Evolutionary conservation across 1,140 invertebrate species (phyloP).

Genomic region (Scaptomyza graminum): DNA sequence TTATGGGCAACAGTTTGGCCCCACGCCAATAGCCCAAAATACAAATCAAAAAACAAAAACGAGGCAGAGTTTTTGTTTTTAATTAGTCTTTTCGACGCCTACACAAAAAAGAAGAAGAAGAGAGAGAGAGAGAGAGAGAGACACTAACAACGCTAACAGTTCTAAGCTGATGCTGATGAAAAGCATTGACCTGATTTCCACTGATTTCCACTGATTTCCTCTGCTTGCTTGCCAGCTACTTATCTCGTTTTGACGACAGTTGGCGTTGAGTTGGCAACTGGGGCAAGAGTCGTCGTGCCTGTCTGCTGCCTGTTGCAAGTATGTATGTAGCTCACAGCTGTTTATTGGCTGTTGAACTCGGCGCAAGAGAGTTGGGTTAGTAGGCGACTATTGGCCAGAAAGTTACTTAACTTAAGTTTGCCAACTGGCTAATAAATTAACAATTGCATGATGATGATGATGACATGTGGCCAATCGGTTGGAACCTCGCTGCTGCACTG

Average conservation of each 20-base stretch:
- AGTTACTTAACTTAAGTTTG: conserved; percentile 9
- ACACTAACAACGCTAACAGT: conserved; percentile 36
- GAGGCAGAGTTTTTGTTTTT: conserved; percentile 23
- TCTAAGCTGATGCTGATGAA: conserved; percentile 21
- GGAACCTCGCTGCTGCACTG: conserved; percentile 7
- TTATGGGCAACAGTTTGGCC: conserved; percentile 21
- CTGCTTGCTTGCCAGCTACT: neutral
- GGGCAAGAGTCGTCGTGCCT: conserved; percentile 21
- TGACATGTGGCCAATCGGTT: conserved; percentile 28
- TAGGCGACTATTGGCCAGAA: conserved; percentile 19
- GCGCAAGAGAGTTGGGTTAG: conserved; percentile 8
- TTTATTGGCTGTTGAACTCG: too few species aligned
- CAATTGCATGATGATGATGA: conserved; percentile 9
- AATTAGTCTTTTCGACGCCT: conserved; percentile 44
- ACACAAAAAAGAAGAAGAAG: neutral
- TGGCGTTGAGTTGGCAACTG: conserved; percentile 60
- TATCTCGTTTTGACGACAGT: conserved; percentile 39
- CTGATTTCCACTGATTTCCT: conserved; percentile 54
- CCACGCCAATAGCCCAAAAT: conserved; percentile 38
- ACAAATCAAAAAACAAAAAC: too few species aligned
- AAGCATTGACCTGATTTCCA: conserved; percentile 73
- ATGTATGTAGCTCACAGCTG: neutral
- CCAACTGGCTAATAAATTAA: conserved; percentile 7
- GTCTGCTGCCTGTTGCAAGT: conserved; percentile 2
- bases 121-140: too few species aligned